phyloP scores from a whole-genome alignment of 92 coral and sea anemone genomes.

The Pocillopora meandrina region DNA sequence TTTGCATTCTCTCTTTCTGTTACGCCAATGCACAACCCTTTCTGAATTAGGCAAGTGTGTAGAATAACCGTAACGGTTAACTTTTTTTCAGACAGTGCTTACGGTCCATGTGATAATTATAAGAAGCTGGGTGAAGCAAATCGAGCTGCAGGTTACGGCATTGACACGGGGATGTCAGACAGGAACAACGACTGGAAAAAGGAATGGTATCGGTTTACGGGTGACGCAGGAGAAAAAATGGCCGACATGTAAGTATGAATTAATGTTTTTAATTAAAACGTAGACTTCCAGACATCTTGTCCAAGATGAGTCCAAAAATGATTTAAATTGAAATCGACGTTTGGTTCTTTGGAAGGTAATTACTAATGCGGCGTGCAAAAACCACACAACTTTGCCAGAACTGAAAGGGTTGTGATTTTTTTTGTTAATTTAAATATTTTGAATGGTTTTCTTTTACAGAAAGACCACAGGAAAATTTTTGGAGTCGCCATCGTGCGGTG shows the following conservation, averaged over 20 bases:
- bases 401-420: no score
- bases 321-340: no score
- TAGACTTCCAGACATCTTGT: no score
- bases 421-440: no score
- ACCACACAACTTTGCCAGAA: no score
- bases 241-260: conserved; percentile 7
- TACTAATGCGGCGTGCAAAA: no score
- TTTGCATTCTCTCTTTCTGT: neutral
- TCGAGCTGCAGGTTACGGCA: conserved; percentile 21
- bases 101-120: conserved; percentile 10
- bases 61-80: no score
- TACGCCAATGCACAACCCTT: neutral
- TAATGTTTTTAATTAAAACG: no score
- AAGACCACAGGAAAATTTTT: conserved; percentile 4
- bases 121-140: neutral
- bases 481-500: conserved; percentile 24
- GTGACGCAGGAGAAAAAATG: conserved; percentile 24
- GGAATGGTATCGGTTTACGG: conserved; percentile 27
- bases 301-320: no score
- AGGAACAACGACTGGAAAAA: neutral
- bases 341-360: no score
- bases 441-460: neutral
- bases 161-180: conserved; percentile 21
- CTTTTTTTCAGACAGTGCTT: conserved; percentile 2
- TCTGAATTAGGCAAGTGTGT: neutral